Evolutionary conservation across 2,113 vertebrate genomes (phyloP), one percentile per base, ranked within the genome.

Genomic region (Microtus pennsylvanicus): DNA sequence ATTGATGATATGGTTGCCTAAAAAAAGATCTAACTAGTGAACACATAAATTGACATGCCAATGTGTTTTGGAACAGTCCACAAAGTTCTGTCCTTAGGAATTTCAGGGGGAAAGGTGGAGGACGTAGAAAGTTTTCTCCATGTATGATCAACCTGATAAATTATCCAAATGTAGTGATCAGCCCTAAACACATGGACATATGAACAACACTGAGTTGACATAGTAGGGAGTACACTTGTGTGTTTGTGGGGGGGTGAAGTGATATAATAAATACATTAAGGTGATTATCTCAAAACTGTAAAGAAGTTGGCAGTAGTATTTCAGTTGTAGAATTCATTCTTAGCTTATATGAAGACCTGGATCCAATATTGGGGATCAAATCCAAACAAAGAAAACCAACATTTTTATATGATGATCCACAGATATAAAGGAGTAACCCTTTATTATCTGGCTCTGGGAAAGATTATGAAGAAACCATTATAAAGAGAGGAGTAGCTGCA

Each of bases 321-420:
- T n/a, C 38, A 63, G 80, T 61, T 8, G 5, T 33, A 63, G 5
- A 72, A 30, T 12, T 26, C 8, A 35, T 75, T 58, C 3, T 50
- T 61, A 63, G 11, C 3, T 45, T 35, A 1, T 42, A 45, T 26
- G 21, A 35, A 1, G 67, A 4, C 28, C 47, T 91, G 65, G 77
- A 9, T 26, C 16, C 19, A 82, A 33, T n/a, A 21, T 33, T 22
- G 30, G 9, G 30, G 33, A 74, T 12, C 78, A 70, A 78, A 78
- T 42, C 3, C 14, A 55, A 70, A 17, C 4, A 91, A 81, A 35
- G 11, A 30, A 5, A 89, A 77, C 24, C 45, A 35, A n/a, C 24
- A 86, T n/a, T 93, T 93, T 89, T 89, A 85, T 75, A n/a, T 77
- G 52, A 61, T 67, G 67, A 87, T 38, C 65, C 7, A 77, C 13